phyloP scores from a whole-genome alignment of 2,888 invertebrate species.

The Heteropelma amictum region DNA sequence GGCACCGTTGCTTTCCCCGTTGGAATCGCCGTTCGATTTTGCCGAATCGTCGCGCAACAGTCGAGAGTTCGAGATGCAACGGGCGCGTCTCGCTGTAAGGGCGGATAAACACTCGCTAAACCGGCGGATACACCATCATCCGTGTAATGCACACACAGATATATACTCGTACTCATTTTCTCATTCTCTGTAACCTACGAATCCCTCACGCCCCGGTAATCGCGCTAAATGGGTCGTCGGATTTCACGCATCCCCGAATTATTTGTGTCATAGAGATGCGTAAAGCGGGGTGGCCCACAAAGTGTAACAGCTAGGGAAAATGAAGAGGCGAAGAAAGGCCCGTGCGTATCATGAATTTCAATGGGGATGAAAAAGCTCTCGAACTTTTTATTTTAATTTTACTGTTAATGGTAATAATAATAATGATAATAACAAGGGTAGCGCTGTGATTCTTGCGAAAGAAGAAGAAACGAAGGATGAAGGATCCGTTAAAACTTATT shows the following conservation, averaged over 20 bases:
- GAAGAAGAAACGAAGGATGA: not conserved
- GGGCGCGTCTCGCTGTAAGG: constrained; percentile 53
- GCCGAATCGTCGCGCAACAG: constrained; percentile 58
- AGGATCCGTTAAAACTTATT: too few species aligned
- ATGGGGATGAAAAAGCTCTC: constrained; percentile 27
- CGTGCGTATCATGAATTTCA: not conserved
- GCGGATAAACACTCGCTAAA: constrained; percentile 64
- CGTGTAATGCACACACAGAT: not conserved
- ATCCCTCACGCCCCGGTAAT: constrained; percentile 73
- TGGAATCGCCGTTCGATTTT: constrained; percentile 35
- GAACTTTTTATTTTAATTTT: not conserved
- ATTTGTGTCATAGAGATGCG: constrained; percentile 64
- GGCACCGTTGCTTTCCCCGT: constrained; percentile 54
- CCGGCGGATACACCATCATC: constrained; percentile 52
- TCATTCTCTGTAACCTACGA: constrained; percentile 59
- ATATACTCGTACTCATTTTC: constrained; percentile 42
- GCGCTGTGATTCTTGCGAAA: not conserved
- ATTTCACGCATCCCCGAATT: constrained; percentile 78
- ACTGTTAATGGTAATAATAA: not conserved
- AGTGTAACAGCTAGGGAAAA: constrained; percentile 19
- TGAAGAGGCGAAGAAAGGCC: constrained; percentile 13
- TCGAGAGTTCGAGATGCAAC: constrained; percentile 49
- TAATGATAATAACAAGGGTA: not conserved
- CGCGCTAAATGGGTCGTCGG: constrained; percentile 71
- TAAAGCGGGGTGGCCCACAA: constrained; percentile 10